Conservation (phyloP, 2,113 vertebrate species). For the Pachypanchax playfairii region DNA sequence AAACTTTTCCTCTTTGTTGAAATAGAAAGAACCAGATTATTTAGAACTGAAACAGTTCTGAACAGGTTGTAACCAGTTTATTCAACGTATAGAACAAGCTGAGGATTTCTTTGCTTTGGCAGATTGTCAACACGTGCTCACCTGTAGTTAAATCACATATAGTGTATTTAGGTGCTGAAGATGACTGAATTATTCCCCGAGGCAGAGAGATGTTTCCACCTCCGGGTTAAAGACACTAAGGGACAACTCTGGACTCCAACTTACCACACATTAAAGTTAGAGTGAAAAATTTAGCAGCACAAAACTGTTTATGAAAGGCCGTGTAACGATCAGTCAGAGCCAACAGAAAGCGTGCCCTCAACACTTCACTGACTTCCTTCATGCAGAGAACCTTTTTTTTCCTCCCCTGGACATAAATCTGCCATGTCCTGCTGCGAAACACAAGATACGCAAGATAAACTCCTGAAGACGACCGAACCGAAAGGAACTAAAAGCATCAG, state of each 20-base stretch:
- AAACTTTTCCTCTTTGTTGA: too few species aligned
- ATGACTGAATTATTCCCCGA: slow-evolving; percentile 56
- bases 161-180: slow-evolving; percentile 15
- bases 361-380: slow-evolving; percentile 55
- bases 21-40: too few species aligned
- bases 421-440: slow-evolving; percentile 49
- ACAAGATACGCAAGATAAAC: slow-evolving; percentile 51
- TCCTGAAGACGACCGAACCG: slow-evolving; percentile 38
- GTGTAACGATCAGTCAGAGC: slow-evolving; percentile 44
- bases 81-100: too few species aligned
- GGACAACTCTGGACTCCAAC: slow-evolving; percentile 52
- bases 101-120: too few species aligned
- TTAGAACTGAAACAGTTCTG: too few species aligned
- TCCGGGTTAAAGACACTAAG: slow-evolving; percentile 59
- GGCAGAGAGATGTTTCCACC: slow-evolving; percentile 58
- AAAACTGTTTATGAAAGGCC: slow-evolving; percentile 47
- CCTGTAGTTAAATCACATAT: slow-evolving; percentile 1
- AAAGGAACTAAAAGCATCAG: slow-evolving; percentile 63
- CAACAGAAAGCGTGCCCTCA: slow-evolving; percentile 42
- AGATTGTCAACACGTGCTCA: too few species aligned
- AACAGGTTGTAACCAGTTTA: too few species aligned
- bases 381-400: slow-evolving; percentile 3
- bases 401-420: slow-evolving; percentile 58
- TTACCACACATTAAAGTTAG: slow-evolving; percentile 73
- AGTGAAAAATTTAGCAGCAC: slow-evolving; percentile 65